Evolutionary conservation across 2,797 vertebrate species (phyloP).

Genomic region (Cirrhinus molitorella): DNA sequence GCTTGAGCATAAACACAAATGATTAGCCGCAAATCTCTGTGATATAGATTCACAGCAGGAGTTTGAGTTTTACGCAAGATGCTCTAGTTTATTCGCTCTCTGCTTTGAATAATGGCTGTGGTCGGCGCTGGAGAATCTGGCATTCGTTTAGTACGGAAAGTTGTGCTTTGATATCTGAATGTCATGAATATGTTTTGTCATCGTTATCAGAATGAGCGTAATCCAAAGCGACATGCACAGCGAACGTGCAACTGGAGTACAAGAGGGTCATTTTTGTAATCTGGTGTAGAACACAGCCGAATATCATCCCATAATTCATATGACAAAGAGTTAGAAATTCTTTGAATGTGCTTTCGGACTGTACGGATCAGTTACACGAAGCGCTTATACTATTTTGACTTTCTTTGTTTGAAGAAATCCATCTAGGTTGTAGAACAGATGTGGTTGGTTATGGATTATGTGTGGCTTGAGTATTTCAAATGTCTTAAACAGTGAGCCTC

Average conservation of each 20-base stretch:
- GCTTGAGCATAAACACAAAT: constrained; percentile 50
- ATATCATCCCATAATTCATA: neutral
- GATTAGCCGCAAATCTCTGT: constrained; percentile 50
- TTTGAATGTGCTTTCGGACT: constrained; percentile 16
- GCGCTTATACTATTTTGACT: constrained; percentile 1
- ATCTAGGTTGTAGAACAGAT: constrained; percentile 35
- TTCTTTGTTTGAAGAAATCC: constrained; percentile 43
- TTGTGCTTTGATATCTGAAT: constrained; percentile 38
- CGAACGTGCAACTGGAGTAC: constrained; percentile 46
- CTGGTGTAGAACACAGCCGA: constrained; percentile 35
- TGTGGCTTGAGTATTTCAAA: neutral
- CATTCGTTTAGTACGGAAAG: neutral
- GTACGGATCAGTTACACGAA: neutral
- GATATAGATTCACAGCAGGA: constrained; percentile 48
- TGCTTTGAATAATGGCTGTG: constrained; percentile 51
- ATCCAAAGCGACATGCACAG: neutral
- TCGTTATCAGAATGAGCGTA: neutral
- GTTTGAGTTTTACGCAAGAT: constrained; percentile 43
- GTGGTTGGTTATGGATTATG: constrained; percentile 9
- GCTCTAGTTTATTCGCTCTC: constrained; percentile 36
- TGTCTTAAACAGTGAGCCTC: constrained; percentile 1
- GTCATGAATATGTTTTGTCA: neutral
- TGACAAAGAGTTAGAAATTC: too few relatives aligned
- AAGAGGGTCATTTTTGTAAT: constrained; percentile 39
- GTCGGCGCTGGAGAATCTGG: constrained; percentile 47